Evolutionary conservation across 2,888 invertebrate genomes (phyloP), one percentile per base, ranked within the genome.

Genomic region (Dorcus parallelipipedus): DNA sequence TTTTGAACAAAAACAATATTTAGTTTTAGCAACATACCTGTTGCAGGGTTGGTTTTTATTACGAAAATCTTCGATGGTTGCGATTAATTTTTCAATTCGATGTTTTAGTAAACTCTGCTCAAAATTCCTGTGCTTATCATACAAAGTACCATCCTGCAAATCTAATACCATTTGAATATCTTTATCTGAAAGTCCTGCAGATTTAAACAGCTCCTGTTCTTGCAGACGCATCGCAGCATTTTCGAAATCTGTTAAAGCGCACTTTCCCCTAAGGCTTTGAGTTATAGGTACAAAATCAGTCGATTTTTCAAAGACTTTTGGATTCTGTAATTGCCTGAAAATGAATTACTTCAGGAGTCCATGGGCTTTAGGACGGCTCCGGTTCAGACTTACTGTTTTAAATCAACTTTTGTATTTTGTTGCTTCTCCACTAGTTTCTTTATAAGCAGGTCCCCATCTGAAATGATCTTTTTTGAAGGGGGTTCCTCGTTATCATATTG

Each of bases 141-240:
- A 58, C 39, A 73, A 70, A 33, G 70, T 60, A 6, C 80, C 81
- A 23, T 77, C 76, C 69, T 81, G 78, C 66, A 79, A 78, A 51
- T 82, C 81, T 43, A 77, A 72, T 51, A 80, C 80, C n/a, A 84
- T 62, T 64, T 80, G 76, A 17, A 83, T 78, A 72, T 84, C 84
- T 4, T 82, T 79, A 50, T 75, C 71, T 3, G 79, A 75, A 4
- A 84, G 71, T 38, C 82, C 83, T 42, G 76, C 77, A 50, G 77
- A 79, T 64, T 80, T 83, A 50, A 84, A 67, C 69, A 74, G 73
- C 71, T 83, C 82, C 42, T 78, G 67, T 65, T 78, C 71, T 43
- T 79, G 73, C 20, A 79, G 67, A 49, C 79, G 75, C 43, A 77
- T 71, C 59, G 81, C 76, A 1, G 75, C 75, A 54, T 77, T 73